Evolutionary conservation across 2,797 vertebrate species (phyloP), one percentile per base, ranked within the genome.

Genomic region (Chelmon rostratus): DNA sequence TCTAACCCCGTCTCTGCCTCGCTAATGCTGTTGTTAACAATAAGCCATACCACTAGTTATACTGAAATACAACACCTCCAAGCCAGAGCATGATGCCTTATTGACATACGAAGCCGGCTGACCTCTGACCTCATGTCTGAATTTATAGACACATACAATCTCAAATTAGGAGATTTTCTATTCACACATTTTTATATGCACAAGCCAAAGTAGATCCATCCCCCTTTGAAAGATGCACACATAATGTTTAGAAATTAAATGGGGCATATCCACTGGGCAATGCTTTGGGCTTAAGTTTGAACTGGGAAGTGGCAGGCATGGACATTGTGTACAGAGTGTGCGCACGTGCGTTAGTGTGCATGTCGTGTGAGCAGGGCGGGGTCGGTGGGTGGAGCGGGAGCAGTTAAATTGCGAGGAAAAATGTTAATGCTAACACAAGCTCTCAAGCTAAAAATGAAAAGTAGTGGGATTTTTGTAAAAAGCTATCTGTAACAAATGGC

Each of bases 401-500:
- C 68, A 31, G 49, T 75, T 78, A 57, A 84, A 79, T 82, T 73
- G 52, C 74, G 73, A 35, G 15, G 31, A 64, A 72, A 77, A 76
- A 50, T 82, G 54, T 70, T 85, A 79, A 85, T 65, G 54, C 75
- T 33, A 61, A 75, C 72, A 70, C 50, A 70, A 80, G 84, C 72
- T 88, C 76, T 82, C 47, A 64, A 81, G 82, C 61, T 78, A 76
- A 86, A 87, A 90, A 81, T 85, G 81, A 83, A 88, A 84, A 73
- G 56, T 62, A 90, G 69, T 66, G 66, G 66, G 61, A 85, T 86
- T 93, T 54, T 88, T 90, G 79, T 89, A 77, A 89, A 91, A 89
- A 78, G 84, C 91, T 93, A 94, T 93, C 91, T 89, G 84, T 90
- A 92, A 94, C 91, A 93, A 93, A 94, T 88, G 85, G 68, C 67